These are phyloP conservation scores for Callorhinus ursinus DNA, from an alignment of 2,113 vertebrate species.

Conservation along the genomic window DNA sequence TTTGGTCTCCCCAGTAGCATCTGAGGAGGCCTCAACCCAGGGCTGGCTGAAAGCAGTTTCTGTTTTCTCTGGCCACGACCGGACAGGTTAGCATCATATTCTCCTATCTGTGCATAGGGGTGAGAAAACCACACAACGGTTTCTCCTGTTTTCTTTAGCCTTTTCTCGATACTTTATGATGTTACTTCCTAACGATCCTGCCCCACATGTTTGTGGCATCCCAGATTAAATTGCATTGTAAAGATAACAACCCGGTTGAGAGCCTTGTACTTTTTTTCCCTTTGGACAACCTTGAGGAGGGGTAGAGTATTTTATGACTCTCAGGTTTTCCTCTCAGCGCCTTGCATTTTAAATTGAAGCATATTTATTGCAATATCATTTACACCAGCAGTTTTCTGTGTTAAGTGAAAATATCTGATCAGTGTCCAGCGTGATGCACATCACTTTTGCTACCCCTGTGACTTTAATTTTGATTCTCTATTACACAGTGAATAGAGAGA, in stretches of 20 bases:
- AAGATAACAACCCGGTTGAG: constrained; percentile 70
- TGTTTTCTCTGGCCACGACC: neutral
- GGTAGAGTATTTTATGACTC: constrained; percentile 41
- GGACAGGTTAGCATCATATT: constrained; percentile 32
- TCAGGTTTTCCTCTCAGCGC: constrained; percentile 40
- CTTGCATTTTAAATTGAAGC: constrained; percentile 63
- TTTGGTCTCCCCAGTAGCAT: neutral
- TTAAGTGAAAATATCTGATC: constrained; percentile 67
- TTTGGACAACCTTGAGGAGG: constrained; percentile 74
- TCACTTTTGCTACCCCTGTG: neutral
- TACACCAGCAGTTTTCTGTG: constrained; percentile 57
- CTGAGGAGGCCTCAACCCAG: neutral
- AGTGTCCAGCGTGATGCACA: constrained; percentile 53
- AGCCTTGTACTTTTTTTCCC: constrained; percentile 48
- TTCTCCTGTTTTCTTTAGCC: constrained; percentile 42
- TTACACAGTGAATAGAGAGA: constrained; percentile 54
- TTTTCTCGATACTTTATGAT: constrained; percentile 68
- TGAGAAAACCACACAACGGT: neutral
- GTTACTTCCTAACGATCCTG: constrained; percentile 56
- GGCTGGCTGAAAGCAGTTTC: neutral
- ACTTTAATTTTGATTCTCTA: constrained; percentile 71
- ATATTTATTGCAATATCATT: constrained; percentile 71
- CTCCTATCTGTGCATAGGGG: constrained; percentile 45
- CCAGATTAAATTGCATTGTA: constrained; percentile 70
- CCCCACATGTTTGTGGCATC: constrained; percentile 45